phyloP scores from a whole-genome alignment of 2,797 vertebrate species.

The Okamejei kenojei region DNA sequence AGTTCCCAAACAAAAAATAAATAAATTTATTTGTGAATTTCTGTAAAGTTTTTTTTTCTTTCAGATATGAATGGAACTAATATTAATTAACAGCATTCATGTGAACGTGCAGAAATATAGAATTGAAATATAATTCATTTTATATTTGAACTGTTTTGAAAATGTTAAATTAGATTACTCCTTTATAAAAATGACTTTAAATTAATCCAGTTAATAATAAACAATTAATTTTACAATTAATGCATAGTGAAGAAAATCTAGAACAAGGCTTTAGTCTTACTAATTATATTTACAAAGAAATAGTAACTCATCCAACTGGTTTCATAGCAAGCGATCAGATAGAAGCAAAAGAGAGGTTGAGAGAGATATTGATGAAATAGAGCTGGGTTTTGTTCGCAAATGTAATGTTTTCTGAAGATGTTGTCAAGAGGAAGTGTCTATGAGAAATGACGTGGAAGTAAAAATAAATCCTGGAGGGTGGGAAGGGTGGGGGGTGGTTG shows the following conservation, averaged over 20 bases:
- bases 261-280: background rate
- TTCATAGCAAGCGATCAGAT: too few relatives aligned
- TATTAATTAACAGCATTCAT: background rate
- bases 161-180: background rate
- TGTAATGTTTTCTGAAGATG: background rate
- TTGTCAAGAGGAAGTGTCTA: background rate
- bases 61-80: background rate
- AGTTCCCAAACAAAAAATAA: background rate
- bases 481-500: background rate
- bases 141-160: background rate
- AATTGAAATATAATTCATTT: background rate
- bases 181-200: background rate
- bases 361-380: background rate
- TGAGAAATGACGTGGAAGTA: background rate
- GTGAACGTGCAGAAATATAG: background rate
- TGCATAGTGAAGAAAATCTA: background rate
- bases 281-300: too few relatives aligned
- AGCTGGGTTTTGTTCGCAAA: background rate
- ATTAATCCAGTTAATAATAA: too few relatives aligned
- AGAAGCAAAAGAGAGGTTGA: background rate
- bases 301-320: too few relatives aligned
- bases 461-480: background rate
- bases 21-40: background rate
- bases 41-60: background rate
- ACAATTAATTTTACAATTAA: background rate